Percentiles rank a stretch among this genome's conserved stretches.
Conservation (phyloP, 2,113 vertebrate genomes). For the Upupa epops region DNA sequence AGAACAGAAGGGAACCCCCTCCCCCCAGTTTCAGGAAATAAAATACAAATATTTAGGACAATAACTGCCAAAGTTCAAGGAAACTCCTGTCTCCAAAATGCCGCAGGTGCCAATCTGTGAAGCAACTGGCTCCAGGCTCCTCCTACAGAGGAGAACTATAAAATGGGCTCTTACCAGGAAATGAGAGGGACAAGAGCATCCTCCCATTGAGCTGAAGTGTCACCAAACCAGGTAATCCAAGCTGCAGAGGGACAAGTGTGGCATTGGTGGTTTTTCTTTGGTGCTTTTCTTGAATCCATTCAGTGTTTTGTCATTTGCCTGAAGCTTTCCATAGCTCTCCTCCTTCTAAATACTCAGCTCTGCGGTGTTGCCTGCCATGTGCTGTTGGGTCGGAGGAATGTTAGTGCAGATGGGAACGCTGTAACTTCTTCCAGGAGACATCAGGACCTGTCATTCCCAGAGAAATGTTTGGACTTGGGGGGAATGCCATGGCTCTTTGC, state of each 20-base stretch:
- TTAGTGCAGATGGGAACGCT: not conserved
- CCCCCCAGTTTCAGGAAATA: conserved; percentile 11
- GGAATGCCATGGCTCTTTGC: not conserved
- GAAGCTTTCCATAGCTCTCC: not conserved
- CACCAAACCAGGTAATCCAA: conserved; percentile 60
- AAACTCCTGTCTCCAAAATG: not conserved
- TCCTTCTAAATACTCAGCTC: not conserved
- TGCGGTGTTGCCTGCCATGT: not conserved
- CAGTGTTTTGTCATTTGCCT: not conserved
- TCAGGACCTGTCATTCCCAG: not conserved
- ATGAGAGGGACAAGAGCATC: conserved; percentile 65
- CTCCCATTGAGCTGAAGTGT: conserved; percentile 41
- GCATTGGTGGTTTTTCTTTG: not conserved
- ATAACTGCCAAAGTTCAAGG: conserved; percentile 32
- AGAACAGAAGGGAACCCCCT: not conserved
- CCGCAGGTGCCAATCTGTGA: conserved; percentile 53
- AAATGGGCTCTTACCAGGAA: conserved; percentile 63
- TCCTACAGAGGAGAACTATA: conserved; percentile 58
- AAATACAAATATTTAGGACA: not conserved
- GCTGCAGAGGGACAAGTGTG: not conserved
- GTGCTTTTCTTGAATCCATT: conserved; percentile 2
- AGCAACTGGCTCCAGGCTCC: conserved; percentile 25
- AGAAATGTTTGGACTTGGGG: not conserved
- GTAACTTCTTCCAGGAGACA: not conserved
- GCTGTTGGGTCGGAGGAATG: not conserved